Conservation (phyloP, 2,888 invertebrate genomes). For the Quadroppia sp. region DNA sequence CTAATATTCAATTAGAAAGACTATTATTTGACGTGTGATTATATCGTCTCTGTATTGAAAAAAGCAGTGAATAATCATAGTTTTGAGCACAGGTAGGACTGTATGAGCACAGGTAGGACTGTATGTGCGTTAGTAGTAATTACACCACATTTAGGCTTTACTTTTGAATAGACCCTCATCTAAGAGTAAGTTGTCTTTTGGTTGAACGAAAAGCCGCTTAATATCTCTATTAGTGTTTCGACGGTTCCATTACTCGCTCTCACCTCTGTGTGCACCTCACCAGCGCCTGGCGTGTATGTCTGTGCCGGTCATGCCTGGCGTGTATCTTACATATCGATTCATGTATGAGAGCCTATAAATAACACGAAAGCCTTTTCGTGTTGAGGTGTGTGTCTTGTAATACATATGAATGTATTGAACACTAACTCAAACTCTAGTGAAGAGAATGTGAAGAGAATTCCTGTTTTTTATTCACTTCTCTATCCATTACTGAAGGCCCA, state of each 20-base stretch:
- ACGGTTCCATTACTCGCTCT: constrained; percentile 14
- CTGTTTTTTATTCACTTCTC: constrained; percentile 34
- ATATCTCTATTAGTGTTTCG: constrained; percentile 32
- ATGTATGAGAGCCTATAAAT: constrained; percentile 12
- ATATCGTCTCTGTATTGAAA: not conserved
- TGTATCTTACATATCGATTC: constrained; percentile 23
- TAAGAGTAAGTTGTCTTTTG: constrained; percentile 29
- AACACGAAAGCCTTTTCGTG: constrained; percentile 33
- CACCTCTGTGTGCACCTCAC: not conserved
- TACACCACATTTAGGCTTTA: constrained; percentile 12
- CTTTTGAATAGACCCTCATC: constrained; percentile 4
- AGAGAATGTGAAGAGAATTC: constrained; percentile 24
- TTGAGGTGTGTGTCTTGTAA: constrained; percentile 20
- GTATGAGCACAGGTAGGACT: not conserved
- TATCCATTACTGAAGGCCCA: constrained; percentile 30
- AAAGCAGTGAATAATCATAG: constrained; percentile 27
- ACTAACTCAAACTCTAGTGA: constrained; percentile 1
- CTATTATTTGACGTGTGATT: not conserved
- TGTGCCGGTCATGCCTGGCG: not conserved
- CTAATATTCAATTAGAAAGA: constrained; percentile 17
- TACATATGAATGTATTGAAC: not conserved
- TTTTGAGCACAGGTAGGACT: not conserved
- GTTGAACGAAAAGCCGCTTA: constrained; percentile 28
- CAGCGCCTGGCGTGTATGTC: not conserved
- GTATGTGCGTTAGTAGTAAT: constrained; percentile 7